Base-by-base conservation (phyloP, 1,140 invertebrate genomes). In the Drosophila repletoides region DNA sequence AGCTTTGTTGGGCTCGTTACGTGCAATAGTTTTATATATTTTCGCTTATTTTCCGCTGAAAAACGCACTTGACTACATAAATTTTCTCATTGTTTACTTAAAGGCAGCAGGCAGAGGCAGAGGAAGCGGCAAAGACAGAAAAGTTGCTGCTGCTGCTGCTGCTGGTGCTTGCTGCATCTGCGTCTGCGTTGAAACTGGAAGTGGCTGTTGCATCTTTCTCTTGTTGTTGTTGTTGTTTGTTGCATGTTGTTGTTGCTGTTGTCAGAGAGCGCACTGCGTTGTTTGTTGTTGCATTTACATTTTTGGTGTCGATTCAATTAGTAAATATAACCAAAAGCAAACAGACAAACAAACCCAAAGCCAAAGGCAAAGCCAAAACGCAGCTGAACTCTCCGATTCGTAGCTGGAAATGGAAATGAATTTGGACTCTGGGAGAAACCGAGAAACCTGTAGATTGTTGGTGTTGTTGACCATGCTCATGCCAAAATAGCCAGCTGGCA, bases 261-360 rank as follows among this genome's bases (percentile, higher is more conserved):
- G 26, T 17, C 53, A 34, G 46, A 41, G 73, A n/a, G n/a, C n/a
- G n/a, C n/a, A n/a, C 56, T 10, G 53, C 63, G 75, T 73, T 75
- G 76, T 83, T 76, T 86, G 75, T 86, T 88, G 86, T 79, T 81
- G 80, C 76, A 77, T 81, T 86, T 86, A 88, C 87, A 86, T 87
- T 88, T 88, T 89, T 89, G 87, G 87, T 89, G 87, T 89, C 88
- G 87, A 89, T 89, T 89, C 87, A 89, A 89, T 89, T 89, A 89
- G 87, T 88, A 89, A 89, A 89, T 89, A 89, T 89, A 87, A 89
- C 72, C 81, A 87, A 87, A 88, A 84, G 79, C 75, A 84, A 88
- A 88, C 84, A 76, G 65, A 83, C 73, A 77, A 67, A 80, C 81
- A 76, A 61, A 68, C 63, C 24, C 17, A 22, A 15, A 38, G 22